A percentile compares a stretch with the other conserved stretches of the same genome.
Conservation (phyloP, 2,113 vertebrate genomes). For the Leucopsar rothschildi region DNA sequence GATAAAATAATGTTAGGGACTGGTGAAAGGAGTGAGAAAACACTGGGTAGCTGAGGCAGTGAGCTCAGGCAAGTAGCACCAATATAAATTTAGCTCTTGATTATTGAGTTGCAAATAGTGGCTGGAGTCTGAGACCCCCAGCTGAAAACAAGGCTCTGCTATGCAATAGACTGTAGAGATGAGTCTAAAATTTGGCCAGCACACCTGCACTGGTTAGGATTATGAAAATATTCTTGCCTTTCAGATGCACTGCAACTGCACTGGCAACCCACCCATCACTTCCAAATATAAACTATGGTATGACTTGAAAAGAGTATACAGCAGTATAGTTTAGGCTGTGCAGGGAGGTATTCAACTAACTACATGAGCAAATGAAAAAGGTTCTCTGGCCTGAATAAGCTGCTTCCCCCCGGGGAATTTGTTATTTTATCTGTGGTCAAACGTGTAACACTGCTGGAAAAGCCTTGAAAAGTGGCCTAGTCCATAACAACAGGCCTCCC, state of each 20-base stretch:
- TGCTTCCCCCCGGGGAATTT: background rate
- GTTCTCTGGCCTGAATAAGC: background rate
- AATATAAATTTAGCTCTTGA: background rate
- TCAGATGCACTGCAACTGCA: background rate
- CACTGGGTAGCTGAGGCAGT: background rate
- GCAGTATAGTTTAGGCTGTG: background rate
- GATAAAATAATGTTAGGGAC: background rate
- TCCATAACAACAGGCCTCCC: background rate
- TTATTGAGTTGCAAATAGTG: background rate
- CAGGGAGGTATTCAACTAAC: background rate
- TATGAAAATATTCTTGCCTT: conserved; percentile 5
- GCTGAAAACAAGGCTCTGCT: background rate
- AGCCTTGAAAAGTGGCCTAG: background rate
- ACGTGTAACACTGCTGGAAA: background rate
- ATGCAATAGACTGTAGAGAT: background rate
- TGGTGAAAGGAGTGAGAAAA: background rate
- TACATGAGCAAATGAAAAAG: background rate
- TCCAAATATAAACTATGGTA: background rate
- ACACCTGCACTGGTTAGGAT: background rate
- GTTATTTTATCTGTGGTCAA: background rate
- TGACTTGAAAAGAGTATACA: background rate
- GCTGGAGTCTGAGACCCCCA: background rate
- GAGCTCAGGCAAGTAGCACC: background rate
- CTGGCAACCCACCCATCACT: background rate
- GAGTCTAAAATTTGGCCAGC: background rate